phyloP scores from a whole-genome alignment of 2,888 invertebrate species.

The Stegophylla sp. region DNA sequence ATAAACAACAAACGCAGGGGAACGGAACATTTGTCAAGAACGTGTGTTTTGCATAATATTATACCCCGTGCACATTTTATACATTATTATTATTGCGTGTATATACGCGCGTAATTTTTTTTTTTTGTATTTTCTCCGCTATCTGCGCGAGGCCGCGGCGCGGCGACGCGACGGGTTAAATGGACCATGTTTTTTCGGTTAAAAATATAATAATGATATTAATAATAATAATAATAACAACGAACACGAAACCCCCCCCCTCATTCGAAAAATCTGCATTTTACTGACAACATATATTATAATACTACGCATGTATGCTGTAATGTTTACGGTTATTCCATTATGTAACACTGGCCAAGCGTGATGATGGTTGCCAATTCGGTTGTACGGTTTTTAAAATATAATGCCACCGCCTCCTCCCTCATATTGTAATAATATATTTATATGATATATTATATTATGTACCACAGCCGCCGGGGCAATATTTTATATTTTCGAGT shows the following conservation, averaged over 20 bases:
- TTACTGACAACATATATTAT: background rate
- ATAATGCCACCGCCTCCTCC: constrained; percentile 14
- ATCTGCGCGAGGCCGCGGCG: background rate
- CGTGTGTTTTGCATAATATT: constrained; percentile 46
- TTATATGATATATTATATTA: too few species aligned
- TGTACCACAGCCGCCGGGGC: background rate
- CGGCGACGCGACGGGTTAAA: constrained; percentile 32
- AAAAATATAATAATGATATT: constrained; percentile 4
- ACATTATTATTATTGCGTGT: background rate
- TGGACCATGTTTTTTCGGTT: constrained; percentile 43
- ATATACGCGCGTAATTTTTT: constrained; percentile 15
- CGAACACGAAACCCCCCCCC: constrained; percentile 29
- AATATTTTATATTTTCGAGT: constrained; percentile 43
- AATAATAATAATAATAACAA: constrained; percentile 36
- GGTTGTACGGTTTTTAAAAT: constrained; percentile 44
- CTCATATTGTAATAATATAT: too few species aligned
- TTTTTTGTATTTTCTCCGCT: background rate
- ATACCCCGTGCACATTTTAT: background rate
- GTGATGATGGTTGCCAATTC: constrained; percentile 53
- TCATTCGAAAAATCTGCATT: constrained; percentile 46
- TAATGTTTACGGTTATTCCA: constrained; percentile 53
- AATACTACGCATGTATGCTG: background rate
- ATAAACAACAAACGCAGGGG: constrained; percentile 34
- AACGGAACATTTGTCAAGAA: constrained; percentile 52
- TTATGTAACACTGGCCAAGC: constrained; percentile 51